Evolutionary conservation across 2,113 vertebrate species (phyloP), one percentile per base, ranked within the genome.

Genomic region (Xiphophorus hellerii): DNA sequence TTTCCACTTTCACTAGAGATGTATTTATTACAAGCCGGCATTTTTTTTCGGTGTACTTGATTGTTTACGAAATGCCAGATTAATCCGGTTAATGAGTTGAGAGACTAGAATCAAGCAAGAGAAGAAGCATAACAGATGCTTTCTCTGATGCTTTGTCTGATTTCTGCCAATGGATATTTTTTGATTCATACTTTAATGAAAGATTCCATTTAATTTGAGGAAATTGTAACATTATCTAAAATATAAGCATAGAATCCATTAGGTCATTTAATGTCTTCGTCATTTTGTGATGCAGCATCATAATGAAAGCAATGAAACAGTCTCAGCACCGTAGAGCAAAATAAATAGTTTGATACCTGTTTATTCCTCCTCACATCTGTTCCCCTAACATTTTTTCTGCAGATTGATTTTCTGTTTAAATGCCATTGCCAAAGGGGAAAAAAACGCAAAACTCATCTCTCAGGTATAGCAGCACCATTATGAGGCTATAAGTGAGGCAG

Each of bases 1-100:
- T 90, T 85, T 82, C 33, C 68, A 80, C 75, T 81, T 76, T 82
- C 28, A 51, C 31, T 54, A 60, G 14, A 78, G 78, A 87, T 11
- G 48, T 77, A 73, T 84, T 71, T 71, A 84, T 89, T 88, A 77
- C 65, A 25, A 1, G 30, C 28, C 44, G n/a, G 13, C 7, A 0
- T 61, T 65, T 76, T 5, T 17, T 11, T 66, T n/a, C 2, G 60
- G 39, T 66, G 0, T 14, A 22, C 37, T 61, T 73, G 74, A 81
- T 79, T 64, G 73, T 69, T 71, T 5, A 74, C 70, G 37, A 27
- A 0, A 42, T 68, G 48, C 51, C 70, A 70, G 51, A 58, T 84
- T 80, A 84, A 74, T 1, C 42, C 69, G 72, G 74, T 71, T 42
- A 78, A 76, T 65, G 66, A 84, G 69, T 3, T 27, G 58, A 71